Conservation (phyloP, 2,888 invertebrate species). For the Phyto melanocephala region DNA sequence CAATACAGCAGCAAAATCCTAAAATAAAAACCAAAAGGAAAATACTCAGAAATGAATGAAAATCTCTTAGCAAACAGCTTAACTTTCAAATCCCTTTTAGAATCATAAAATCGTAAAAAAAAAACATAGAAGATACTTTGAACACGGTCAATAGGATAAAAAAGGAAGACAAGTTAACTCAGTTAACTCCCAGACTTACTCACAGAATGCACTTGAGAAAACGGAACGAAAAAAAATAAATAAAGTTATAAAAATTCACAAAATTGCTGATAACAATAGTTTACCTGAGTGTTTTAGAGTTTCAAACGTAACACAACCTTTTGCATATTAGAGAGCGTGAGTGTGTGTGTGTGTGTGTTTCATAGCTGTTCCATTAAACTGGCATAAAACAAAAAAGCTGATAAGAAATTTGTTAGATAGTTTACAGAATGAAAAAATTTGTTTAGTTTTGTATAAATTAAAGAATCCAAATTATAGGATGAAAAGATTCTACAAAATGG, state of each 20-base stretch:
- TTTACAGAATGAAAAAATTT: not conserved
- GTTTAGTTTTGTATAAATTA: not conserved
- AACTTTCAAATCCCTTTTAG: slow-evolving; percentile 57
- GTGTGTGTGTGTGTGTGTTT: not conserved
- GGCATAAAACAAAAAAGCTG: slow-evolving; percentile 14
- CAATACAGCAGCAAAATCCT: not conserved
- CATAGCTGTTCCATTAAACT: not conserved
- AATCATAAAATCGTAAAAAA: slow-evolving; percentile 43
- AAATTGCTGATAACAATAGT: slow-evolving; percentile 42
- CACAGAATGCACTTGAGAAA: slow-evolving; percentile 31
- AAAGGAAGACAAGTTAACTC: not conserved
- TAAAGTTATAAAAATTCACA: not conserved
- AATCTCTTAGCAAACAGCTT: slow-evolving; percentile 59
- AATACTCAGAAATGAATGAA: slow-evolving; percentile 9
- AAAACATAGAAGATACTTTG: not conserved
- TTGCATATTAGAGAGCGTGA: not conserved
- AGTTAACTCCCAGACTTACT: not conserved
- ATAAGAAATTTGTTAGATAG: not conserved
- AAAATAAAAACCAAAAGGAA: not conserved
- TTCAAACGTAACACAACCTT: not conserved
- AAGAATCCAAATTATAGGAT: not conserved
- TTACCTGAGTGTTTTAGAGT: slow-evolving; percentile 32
- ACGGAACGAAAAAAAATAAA: slow-evolving; percentile 25
- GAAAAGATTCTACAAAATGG: no score
- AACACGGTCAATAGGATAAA: slow-evolving; percentile 29